A percentile compares a stretch with the other conserved stretches of the same genome.
Evolutionary conservation across 1,140 invertebrate species (phyloP).

Genomic region (Meloidogyne chitwoodi): DNA sequence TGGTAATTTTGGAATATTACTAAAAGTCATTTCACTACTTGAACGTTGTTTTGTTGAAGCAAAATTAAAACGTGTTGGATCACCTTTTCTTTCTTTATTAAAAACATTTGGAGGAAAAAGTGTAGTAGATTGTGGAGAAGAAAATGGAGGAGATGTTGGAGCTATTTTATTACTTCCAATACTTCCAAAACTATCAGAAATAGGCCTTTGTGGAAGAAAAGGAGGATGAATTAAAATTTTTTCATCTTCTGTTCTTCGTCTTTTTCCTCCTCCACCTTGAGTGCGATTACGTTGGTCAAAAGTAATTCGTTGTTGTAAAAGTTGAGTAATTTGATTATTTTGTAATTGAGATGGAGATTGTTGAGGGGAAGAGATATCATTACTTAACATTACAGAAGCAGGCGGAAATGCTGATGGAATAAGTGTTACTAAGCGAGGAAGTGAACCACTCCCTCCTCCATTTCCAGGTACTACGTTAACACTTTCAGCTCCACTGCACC

Average conservation of each 20-base stretch:
- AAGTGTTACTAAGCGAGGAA: constrained; percentile 5
- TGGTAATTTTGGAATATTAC: constrained; percentile 7
- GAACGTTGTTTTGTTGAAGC: constrained; percentile 37
- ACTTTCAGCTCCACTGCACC: background rate
- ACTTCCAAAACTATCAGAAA: background rate
- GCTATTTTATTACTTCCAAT: background rate
- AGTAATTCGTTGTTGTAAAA: background rate
- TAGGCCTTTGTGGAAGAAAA: background rate
- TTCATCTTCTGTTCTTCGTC: background rate
- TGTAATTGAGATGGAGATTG: background rate
- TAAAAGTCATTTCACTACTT: constrained; percentile 27
- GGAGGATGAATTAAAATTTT: background rate
- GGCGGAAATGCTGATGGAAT: constrained; percentile 14
- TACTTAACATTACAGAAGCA: constrained; percentile 10
- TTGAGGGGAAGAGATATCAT: background rate
- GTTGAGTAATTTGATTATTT: background rate
- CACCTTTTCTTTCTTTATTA: background rate
- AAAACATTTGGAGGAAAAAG: background rate
- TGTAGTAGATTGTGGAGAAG: background rate
- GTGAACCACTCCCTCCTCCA: background rate
- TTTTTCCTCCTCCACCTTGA: background rate
- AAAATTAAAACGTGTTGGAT: constrained; percentile 33
- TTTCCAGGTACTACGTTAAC: background rate
- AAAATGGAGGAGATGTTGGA: background rate
- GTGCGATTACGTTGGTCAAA: background rate